Base-by-base conservation (phyloP, 2,888 invertebrate species). In the Drosophila putrida region DNA sequence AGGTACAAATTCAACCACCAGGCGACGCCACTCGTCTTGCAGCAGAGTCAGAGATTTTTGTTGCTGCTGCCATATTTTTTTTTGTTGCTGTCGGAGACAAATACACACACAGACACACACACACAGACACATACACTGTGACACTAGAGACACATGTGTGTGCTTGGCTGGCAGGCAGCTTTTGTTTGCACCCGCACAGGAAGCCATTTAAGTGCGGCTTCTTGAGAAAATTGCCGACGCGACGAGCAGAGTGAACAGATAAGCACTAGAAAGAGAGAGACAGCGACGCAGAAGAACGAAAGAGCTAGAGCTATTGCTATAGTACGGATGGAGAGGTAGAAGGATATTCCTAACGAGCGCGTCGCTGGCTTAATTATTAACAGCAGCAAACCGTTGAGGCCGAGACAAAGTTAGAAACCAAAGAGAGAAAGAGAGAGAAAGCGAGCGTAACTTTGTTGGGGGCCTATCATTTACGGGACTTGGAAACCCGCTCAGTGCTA, bases 191-290 rank as follows among this genome's bases (percentile, higher is more conserved):
- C 85, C 85, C 83, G 78, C 85, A 78, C 75, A 90, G 90, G 90
- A 90, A 90, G 91, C 90, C 91, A 90, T 90, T 90, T 90, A 90
- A 91, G 90, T 90, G 90, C 86, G 85, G 88, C 90, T 90, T 86
- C 90, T 91, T 88, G 88, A 89, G 86, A 89, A 91, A 90, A 89
- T 88, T 77, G 86, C 88, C 80, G 90, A 80, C 78, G 78, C 87
- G 68, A 65, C 68, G 44, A 43, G 71, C 79, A 70, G 60, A 69
- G 71, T 63, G 53, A 62, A 47, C 44, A 63, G 63, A 66, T 66
- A 67, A 68, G 64, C 55, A 15, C 8, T 41, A 33, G 36, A 33
- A 11, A 15, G 41, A 25, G 6, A 36, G 43, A 62, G 35, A 11
- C 10, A 53, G 27, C 27, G 31, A 41, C 15, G 27, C 10, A 39